Conservation (phyloP, 2,797 vertebrate species). For the Mustela erminea region DNA sequence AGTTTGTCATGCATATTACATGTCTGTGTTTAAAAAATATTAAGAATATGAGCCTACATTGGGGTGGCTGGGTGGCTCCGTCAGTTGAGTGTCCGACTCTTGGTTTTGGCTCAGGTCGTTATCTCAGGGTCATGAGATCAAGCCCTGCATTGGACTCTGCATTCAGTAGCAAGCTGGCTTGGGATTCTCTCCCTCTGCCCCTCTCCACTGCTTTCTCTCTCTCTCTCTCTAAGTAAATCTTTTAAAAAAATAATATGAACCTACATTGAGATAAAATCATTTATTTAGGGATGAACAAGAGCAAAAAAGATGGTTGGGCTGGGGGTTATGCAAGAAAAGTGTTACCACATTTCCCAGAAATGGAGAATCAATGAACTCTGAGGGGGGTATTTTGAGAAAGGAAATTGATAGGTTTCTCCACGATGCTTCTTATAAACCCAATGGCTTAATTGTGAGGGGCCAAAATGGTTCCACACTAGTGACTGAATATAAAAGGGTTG, state of each 20-base stretch:
- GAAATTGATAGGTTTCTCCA: slow-evolving; percentile 17
- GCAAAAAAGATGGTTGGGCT: neutral
- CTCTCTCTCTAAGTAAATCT: neutral
- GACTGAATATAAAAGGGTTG: slow-evolving; percentile 79
- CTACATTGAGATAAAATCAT: neutral
- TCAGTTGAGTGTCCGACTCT: neutral
- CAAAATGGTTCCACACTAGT: slow-evolving; percentile 35
- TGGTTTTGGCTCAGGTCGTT: neutral
- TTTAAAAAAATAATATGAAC: neutral
- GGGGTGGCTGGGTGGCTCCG: neutral
- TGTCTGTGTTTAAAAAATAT: neutral
- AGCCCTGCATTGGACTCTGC: accelerated
- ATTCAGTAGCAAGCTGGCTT: neutral
- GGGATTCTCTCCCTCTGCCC: neutral
- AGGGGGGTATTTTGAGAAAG: slow-evolving; percentile 37
- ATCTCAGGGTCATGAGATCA: neutral
- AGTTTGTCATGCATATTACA: neutral
- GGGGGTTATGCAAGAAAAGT: neutral
- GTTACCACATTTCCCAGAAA: neutral
- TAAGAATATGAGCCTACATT: neutral
- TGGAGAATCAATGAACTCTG: slow-evolving; percentile 26
- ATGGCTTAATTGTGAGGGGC: slow-evolving; percentile 46
- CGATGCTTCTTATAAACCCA: slow-evolving; percentile 45
- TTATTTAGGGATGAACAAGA: neutral
- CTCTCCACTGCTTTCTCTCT: neutral